phyloP scores from a whole-genome alignment of 2,888 invertebrate species.

The Papilio protenor region DNA sequence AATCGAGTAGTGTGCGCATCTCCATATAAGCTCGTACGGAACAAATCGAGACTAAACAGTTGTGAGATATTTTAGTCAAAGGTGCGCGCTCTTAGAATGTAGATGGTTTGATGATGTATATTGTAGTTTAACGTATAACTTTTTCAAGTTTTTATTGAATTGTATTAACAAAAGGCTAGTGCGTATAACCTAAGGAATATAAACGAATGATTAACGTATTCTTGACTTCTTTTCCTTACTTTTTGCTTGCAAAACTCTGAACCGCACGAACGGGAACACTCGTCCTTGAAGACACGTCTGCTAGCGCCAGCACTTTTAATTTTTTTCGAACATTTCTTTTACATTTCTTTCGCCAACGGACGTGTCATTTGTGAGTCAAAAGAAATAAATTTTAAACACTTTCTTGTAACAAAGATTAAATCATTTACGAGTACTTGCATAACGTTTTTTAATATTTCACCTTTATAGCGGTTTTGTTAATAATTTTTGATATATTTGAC shows the following conservation, averaged over 20 bases:
- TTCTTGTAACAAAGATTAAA: not conserved
- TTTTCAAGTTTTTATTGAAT: not conserved
- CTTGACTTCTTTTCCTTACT: not conserved
- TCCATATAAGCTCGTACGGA: no score
- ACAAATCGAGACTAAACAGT: no score
- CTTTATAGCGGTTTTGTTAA: not conserved
- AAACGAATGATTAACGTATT: conserved; percentile 7
- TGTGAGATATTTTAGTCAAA: no score
- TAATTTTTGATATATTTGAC: not conserved
- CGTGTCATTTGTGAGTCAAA: not conserved
- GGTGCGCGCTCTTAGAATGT: not conserved
- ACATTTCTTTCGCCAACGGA: conserved; percentile 14
- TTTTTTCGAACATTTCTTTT: conserved; percentile 20
- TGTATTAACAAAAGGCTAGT: not conserved
- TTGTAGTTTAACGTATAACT: not conserved
- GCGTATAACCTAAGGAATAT: not conserved
- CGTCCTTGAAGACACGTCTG: conserved; percentile 19
- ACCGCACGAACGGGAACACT: conserved; percentile 12
- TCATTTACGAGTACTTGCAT: no score
- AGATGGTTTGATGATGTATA: not conserved
- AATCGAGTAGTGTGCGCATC: no score
- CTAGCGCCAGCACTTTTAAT: conserved; percentile 5
- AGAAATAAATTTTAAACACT: not conserved
- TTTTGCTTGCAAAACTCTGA: conserved; percentile 20
- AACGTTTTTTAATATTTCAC: not conserved